These are phyloP conservation scores for Ictalurus punctatus DNA, from an alignment of 2,113 vertebrate genomes.

Conservation along the genomic window DNA sequence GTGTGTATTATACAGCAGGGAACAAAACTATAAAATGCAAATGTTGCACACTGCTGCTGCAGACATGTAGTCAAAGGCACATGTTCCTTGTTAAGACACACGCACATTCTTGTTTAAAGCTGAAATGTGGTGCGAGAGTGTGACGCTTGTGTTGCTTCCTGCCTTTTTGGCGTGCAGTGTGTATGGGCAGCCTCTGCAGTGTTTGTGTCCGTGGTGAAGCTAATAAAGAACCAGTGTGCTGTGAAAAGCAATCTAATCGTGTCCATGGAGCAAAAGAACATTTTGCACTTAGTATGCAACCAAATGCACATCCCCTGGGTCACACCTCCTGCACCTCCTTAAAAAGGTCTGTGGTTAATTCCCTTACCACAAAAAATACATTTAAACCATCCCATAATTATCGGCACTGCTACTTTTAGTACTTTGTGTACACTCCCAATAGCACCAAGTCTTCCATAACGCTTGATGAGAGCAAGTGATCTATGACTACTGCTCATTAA, in stretches of 20 bases:
- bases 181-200: neutral
- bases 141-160: neutral
- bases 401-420: neutral
- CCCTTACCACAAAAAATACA: neutral
- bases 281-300: constrained; percentile 12
- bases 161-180: neutral
- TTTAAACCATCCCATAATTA: neutral
- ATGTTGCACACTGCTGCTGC: neutral
- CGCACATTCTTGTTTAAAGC: neutral
- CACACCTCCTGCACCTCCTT: neutral
- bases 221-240: constrained; percentile 7
- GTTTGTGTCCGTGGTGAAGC: neutral
- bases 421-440: neutral
- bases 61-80: neutral
- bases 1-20: neutral
- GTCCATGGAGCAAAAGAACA: constrained; percentile 11
- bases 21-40: neutral
- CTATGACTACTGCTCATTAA: neutral
- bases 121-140: neutral
- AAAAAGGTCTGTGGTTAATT: neutral
- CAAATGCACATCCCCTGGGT: neutral
- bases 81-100: neutral
- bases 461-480: neutral
- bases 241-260: constrained; percentile 25
- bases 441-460: neutral